Evolutionary conservation across 2,888 invertebrate genomes (phyloP).

Genomic region (Taenaris catops): DNA sequence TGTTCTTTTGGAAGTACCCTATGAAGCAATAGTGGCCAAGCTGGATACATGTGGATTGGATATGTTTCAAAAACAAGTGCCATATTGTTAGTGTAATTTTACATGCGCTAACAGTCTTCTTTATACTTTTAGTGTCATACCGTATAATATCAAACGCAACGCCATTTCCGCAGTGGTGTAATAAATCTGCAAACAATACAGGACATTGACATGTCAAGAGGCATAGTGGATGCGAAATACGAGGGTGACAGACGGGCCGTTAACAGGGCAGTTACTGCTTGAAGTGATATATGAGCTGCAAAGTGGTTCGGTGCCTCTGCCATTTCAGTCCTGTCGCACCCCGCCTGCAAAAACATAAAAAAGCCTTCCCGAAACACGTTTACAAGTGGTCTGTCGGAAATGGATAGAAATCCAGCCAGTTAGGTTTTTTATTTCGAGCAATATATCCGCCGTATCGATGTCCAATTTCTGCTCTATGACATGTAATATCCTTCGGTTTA

Average conservation of each 20-base stretch:
- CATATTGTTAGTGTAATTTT: no score
- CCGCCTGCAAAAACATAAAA: constrained; percentile 72
- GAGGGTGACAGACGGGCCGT: constrained; percentile 70
- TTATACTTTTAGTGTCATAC: no score
- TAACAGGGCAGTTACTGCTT: constrained; percentile 66
- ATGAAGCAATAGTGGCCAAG: no score
- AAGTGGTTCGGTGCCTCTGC: constrained; percentile 74
- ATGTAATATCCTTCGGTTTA: constrained; percentile 71
- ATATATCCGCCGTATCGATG: constrained; percentile 67
- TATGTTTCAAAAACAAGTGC: no score
- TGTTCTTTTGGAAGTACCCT: no score
- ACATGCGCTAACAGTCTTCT: no score
- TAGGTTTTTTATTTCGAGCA: constrained; percentile 70
- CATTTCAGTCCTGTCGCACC: constrained; percentile 63
- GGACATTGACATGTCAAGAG: constrained; percentile 34
- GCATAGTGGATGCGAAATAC: constrained; percentile 49
- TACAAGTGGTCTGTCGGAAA: constrained; percentile 76
- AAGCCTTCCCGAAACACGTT: constrained; percentile 74
- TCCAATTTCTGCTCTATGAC: constrained; percentile 75
- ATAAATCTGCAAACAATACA: constrained; percentile 24
- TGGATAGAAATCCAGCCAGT: constrained; percentile 71
- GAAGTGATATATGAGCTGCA: constrained; percentile 75
- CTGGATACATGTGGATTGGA: no score
- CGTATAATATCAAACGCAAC: no score
- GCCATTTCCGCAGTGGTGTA: no score